Percentiles rank a stretch among this genome's conserved stretches.
These are phyloP conservation scores for Alces alces DNA, from an alignment of 2,113 vertebrate species.

Conservation along the genomic window DNA sequence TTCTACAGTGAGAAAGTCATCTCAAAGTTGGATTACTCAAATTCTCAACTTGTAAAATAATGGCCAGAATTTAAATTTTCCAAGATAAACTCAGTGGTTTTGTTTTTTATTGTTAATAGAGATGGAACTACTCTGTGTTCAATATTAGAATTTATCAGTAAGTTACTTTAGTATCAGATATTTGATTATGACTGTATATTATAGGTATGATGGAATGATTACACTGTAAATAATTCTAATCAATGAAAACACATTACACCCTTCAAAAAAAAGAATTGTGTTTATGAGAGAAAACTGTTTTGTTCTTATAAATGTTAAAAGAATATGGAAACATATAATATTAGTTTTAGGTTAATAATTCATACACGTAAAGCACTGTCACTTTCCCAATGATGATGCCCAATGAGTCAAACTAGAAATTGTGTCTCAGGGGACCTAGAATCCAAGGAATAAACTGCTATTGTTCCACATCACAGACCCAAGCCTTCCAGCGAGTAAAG, in stretches of 20 bases:
- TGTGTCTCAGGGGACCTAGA: not conserved
- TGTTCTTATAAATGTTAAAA: not conserved
- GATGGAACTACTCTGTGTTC: not conserved
- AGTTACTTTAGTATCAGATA: not conserved
- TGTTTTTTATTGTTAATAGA: not conserved
- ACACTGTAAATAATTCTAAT: not conserved
- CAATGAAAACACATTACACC: conserved; percentile 36
- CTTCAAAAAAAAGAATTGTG: not conserved
- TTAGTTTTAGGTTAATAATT: conserved; percentile 10
- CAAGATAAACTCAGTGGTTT: not conserved
- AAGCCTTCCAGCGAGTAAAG: not conserved
- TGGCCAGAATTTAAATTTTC: conserved; percentile 6
- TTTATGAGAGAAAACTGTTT: not conserved
- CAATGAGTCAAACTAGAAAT: not conserved
- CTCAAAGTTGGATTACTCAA: conserved; percentile 56
- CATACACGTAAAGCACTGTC: not conserved
- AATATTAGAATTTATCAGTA: not conserved
- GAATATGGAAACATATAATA: not conserved
- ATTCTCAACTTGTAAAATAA: conserved; percentile 85
- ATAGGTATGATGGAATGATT: not conserved
- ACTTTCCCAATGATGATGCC: not conserved
- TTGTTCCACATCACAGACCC: not conserved
- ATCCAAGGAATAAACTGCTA: not conserved
- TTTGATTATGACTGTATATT: not conserved
- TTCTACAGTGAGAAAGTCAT: conserved; percentile 87